Base-by-base conservation (phyloP, 2,113 vertebrate genomes). In the Lipophrys pholis region DNA sequence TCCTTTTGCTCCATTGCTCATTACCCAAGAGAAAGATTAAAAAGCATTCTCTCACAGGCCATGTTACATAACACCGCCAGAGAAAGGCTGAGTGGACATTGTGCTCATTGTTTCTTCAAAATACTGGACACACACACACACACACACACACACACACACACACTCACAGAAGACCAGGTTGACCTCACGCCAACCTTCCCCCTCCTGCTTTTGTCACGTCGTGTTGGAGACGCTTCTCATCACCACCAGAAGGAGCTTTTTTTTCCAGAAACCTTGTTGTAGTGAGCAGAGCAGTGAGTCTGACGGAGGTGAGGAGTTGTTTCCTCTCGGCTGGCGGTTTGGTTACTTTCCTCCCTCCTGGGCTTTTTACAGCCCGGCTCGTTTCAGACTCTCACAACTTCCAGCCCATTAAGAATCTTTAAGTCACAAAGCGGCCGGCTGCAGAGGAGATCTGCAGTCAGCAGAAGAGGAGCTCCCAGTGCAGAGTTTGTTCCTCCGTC, bases 1-100 rank as follows among this genome's bases (percentile, higher is more conserved):
- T 93, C 83, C 81, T 82, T 67, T 51, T 84, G 65, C 81, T 62
- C 75, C 40, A 73, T 65, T 85, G 45, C 62, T 91, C 92, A 88
- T 92, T 85, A 84, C 54, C 87, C 56, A 35, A 46, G 73, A 69
- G 70, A 80, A 59, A 88, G 88, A 89, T 84, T 79, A 77, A 85
- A 85, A 87, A 38, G 80, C 78, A 68, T 78, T 84, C 64, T 46
- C 53, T 85, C 65, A 63, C 8, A 70, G 65, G 65, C 85, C 12
- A 0, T 15, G 79, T 87, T 78, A 83, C 81, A 68, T 71, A 78
- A 89, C 53, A 41, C 50, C 61, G 40, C 45, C 30, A 45, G 71
- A 79, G 72, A 82, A 72, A 11, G 67, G 16, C 63, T 30, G 43
- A 70, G 60, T 52, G 66, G 62, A 74, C 61, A 54, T 56, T 61